A percentile compares a stretch with the other conserved stretches of the same genome.
These are phyloP conservation scores for Linepithema humile DNA, from an alignment of 1,140 invertebrate genomes.

Conservation along the genomic window DNA sequence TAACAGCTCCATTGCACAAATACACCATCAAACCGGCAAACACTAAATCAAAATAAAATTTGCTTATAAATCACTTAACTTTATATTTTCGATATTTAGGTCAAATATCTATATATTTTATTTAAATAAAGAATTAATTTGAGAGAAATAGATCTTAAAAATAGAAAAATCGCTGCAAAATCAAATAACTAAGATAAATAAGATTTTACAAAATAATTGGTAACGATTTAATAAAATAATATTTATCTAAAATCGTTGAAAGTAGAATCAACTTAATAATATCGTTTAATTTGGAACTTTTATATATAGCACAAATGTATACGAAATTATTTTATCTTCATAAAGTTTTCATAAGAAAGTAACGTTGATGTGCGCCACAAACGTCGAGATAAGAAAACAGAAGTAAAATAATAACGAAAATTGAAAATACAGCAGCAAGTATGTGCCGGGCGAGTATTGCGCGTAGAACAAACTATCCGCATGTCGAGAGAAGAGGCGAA, in stretches of 20 bases:
- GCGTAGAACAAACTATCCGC: slow-evolving; percentile 37
- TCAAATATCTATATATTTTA: not conserved
- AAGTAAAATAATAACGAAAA: slow-evolving; percentile 45
- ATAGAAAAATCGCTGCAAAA: not conserved
- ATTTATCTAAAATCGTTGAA: not conserved
- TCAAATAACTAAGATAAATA: not conserved
- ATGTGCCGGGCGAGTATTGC: slow-evolving; percentile 13
- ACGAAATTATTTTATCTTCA: not conserved
- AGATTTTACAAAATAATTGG: not conserved
- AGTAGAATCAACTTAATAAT: not conserved
- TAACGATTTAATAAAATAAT: not conserved
- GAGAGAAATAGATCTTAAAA: not conserved
- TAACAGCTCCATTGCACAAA: not conserved
- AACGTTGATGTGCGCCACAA: not conserved
- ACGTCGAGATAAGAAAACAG: not conserved
- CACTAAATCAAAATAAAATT: not conserved
- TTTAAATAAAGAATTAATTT: not conserved
- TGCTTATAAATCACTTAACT: too few relatives aligned
- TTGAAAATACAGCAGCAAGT: slow-evolving; percentile 51
- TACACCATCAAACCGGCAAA: not conserved
- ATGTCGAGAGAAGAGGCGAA: slow-evolving; percentile 41
- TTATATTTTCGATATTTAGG: not conserved
- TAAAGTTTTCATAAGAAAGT: not conserved
- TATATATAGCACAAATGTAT: not conserved
- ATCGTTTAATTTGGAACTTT: not conserved